Evolutionary conservation across 2,797 vertebrate species (phyloP).

Genomic region (Lophura swinhoii): DNA sequence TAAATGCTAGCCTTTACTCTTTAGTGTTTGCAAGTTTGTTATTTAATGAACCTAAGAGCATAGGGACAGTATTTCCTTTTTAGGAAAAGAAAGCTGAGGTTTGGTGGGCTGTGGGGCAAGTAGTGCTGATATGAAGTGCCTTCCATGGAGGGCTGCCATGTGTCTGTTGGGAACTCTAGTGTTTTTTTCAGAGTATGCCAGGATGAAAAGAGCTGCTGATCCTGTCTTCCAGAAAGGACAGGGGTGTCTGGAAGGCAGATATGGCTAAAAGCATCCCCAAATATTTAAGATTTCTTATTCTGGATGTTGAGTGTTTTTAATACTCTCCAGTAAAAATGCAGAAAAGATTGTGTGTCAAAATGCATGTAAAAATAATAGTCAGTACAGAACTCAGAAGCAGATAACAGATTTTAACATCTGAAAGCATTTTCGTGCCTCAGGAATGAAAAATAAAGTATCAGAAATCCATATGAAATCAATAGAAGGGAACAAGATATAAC

Average conservation of each 20-base stretch:
- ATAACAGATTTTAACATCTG: neutral
- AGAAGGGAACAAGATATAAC: neutral
- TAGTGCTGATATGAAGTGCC: fast-evolving
- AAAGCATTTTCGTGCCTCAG: neutral
- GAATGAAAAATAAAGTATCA: neutral
- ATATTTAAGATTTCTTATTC: neutral
- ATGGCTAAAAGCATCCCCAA: neutral
- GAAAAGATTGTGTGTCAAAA: neutral
- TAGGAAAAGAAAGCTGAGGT: neutral
- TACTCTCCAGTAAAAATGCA: neutral
- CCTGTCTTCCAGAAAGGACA: neutral
- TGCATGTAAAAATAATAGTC: neutral
- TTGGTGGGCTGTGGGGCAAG: neutral
- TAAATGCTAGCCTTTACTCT: neutral
- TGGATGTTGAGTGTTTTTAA: neutral
- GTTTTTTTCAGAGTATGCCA: neutral
- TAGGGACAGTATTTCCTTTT: neutral
- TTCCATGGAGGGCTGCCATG: fast-evolving
- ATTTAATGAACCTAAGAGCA: neutral
- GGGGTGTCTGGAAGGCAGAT: neutral
- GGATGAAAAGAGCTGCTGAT: neutral
- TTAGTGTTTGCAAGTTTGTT: neutral
- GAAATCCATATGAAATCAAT: neutral
- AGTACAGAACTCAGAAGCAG: neutral
- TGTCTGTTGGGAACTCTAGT: neutral